These are phyloP conservation scores for Gymnothorax reevesii DNA, from an alignment of 2,797 vertebrate genomes.

Conservation along the genomic window DNA sequence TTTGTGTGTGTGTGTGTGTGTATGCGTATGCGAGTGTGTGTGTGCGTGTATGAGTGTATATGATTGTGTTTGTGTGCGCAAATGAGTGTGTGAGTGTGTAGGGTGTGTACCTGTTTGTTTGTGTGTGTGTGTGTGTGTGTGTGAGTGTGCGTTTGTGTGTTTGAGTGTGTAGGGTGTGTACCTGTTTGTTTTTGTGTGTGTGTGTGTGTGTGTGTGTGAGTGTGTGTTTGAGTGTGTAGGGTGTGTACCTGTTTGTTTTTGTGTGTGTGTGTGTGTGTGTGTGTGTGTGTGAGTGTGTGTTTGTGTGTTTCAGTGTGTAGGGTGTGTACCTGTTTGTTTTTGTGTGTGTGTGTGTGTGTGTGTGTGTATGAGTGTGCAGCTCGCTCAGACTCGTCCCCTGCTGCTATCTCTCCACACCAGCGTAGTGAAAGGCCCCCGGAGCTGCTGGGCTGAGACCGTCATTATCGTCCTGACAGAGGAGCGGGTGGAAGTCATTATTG, in stretches of 20 bases:
- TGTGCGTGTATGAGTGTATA: constrained; percentile 29
- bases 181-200: background rate
- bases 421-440: constrained; percentile 53
- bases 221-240: background rate
- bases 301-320: background rate
- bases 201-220: no score
- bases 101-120: background rate
- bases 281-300: background rate
- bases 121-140: constrained; percentile 39
- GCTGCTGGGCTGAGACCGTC: constrained; percentile 61
- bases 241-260: background rate
- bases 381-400: constrained; percentile 9
- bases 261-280: no score
- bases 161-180: background rate
- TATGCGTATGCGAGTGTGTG: no score
- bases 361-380: background rate
- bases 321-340: constrained; percentile 36
- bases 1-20: constrained; percentile 33
- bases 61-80: constrained; percentile 22
- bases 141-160: background rate
- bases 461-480: constrained; percentile 67
- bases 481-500: constrained; percentile 60
- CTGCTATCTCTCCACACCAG: constrained; percentile 46
- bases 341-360: constrained; percentile 17
- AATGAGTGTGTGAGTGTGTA: background rate